phyloP scores from a whole-genome alignment of 2,113 vertebrate species.

The Pachypanchax playfairii region DNA sequence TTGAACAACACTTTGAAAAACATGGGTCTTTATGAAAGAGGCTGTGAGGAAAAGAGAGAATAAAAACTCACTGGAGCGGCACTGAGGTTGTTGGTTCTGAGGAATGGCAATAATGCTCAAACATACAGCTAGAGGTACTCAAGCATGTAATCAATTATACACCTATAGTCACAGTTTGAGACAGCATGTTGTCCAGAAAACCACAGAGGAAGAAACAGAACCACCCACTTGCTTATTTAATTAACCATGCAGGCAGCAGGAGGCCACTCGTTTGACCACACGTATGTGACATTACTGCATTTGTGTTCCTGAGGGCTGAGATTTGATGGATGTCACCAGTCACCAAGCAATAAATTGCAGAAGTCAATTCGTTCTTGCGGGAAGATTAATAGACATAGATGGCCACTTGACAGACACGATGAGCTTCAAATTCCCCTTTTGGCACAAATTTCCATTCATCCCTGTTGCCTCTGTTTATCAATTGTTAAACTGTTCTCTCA shows the following conservation, averaged over 20 bases:
- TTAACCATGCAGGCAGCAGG: conserved; percentile 31
- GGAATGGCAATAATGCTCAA: not conserved
- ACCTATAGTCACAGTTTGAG: conserved; percentile 8
- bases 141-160: conserved; percentile 13
- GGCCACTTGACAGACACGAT: conserved; percentile 53
- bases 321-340: conserved; percentile 57
- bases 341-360: conserved; percentile 65
- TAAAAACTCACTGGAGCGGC: not conserved
- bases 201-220: conserved; percentile 12
- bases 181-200: conserved; percentile 13
- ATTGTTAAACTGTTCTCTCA: conserved; percentile 64
- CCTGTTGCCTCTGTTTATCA: conserved; percentile 41
- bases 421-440: conserved; percentile 36
- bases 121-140: not conserved
- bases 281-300: conserved; percentile 42
- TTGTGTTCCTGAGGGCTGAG: conserved; percentile 45
- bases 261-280: conserved; percentile 10
- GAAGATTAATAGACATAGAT: conserved; percentile 43
- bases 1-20: no score
- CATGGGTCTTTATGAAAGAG: no score
- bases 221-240: conserved; percentile 28
- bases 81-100: not conserved
- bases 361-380: conserved; percentile 66
- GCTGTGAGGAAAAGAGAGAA: not conserved
- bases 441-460: conserved; percentile 49